Percentiles rank a stretch among this genome's conserved stretches.
These are phyloP conservation scores for Cebidichthys violaceus DNA, from an alignment of 2,113 vertebrate genomes.

Conservation along the genomic window DNA sequence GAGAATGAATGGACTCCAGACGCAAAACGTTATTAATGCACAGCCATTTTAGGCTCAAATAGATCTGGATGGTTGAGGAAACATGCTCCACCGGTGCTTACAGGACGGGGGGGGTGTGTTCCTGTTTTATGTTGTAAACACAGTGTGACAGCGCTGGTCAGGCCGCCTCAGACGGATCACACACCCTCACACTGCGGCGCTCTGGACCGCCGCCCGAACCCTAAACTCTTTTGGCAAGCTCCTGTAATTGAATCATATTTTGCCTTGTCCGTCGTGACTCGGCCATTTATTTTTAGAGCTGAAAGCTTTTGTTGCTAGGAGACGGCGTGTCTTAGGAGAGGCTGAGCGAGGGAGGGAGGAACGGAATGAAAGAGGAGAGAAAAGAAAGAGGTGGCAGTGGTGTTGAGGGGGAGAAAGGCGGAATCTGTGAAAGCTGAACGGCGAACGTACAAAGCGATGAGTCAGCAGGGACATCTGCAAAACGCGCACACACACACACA, in stretches of 20 bases:
- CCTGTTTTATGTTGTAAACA: neutral
- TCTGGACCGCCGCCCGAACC: conserved; percentile 42
- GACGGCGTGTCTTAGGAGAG: conserved; percentile 75
- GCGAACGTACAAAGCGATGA: conserved; percentile 78
- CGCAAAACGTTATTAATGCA: neutral
- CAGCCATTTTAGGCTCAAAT: neutral
- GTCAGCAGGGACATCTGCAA: conserved; percentile 81
- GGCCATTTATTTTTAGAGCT: conserved; percentile 82
- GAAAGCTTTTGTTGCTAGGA: conserved; percentile 85
- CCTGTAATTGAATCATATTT: conserved; percentile 74
- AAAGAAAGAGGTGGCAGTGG: conserved; percentile 55
- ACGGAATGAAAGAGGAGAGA: conserved; percentile 55
- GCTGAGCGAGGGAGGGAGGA: conserved; percentile 68
- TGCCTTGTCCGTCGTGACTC: conserved; percentile 76
- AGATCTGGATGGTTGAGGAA: neutral
- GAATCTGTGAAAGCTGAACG: conserved; percentile 79
- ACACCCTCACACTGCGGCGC: conserved; percentile 14
- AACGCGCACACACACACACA: conserved; percentile 37
- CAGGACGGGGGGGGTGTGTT: neutral
- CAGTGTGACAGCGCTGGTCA: neutral
- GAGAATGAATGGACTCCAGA: neutral
- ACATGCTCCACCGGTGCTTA: no score
- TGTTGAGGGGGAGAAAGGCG: conserved; percentile 71
- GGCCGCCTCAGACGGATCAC: conserved; percentile 20
- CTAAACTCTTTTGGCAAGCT: conserved; percentile 58